Base-by-base conservation (phyloP, 1,140 invertebrate species). In the Triops longicaudatus region DNA sequence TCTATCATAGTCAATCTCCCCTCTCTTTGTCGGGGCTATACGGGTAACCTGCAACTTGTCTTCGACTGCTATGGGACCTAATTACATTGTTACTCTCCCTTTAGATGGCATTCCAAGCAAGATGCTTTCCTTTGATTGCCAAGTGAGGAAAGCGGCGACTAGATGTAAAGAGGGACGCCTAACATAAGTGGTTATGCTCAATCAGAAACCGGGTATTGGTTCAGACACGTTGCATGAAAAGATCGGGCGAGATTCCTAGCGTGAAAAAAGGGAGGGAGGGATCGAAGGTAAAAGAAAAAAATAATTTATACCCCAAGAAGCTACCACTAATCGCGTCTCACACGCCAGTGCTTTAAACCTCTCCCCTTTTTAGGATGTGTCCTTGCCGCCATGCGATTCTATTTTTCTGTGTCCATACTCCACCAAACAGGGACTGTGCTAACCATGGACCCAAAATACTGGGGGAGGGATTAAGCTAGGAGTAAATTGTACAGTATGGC, bases 251-350 rank as follows among this genome's bases (percentile, higher is more conserved):
- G 10, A 14, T 9, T 22, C 50, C 0, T 63, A 14, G 50, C 50
- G 31, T 2, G 7, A 37, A 63, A 63, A 63, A 63, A 63, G 9
- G n/a, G 44, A 63, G n/a, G n/a, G 22, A 63, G 7, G 1, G 50
- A 63, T 63, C 50, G 50, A 63, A 63, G 50, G 50, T 37, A 63
- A 63, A 63, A 63, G 50, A 63, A 63, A 63, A 44, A 63, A 63
- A 63, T 63, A 63, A 63, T 63, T 63, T 63, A 63, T 63, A 63
- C 50, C 50, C 50, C 50, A 63, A 63, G 50, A 63, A 63, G 50
- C 50, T 63, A 63, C 50, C 50, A 63, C 50, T 63, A 63, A 63
- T 63, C 50, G 50, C 50, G 14, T 63, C 50, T 63, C 50, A 63
- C 50, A 63, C 50, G 50, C 50, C 17, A 63, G 17, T 63, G 50